Conservation (phyloP, 2,888 invertebrate species). For the Diarsia mendica region DNA sequence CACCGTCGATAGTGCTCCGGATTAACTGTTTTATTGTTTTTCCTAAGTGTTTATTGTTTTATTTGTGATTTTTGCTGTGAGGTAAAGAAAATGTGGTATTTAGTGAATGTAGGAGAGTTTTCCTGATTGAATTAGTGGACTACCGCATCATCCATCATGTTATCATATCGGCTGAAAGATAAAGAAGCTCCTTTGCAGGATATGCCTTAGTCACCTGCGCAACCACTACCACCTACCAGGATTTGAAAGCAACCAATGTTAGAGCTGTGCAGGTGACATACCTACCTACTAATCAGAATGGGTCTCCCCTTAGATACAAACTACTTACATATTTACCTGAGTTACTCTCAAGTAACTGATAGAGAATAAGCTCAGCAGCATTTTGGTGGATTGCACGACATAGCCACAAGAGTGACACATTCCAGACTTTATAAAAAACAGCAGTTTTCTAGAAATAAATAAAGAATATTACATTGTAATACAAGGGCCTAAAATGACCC, state of each 20-base stretch:
- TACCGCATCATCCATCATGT: background rate
- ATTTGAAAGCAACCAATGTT: background rate
- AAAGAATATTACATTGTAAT: no score
- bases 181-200: background rate
- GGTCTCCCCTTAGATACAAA: no score
- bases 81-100: background rate
- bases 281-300: no score
- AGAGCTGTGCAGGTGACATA: background rate
- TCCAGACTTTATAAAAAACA: no score
- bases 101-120: background rate
- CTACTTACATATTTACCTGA: no score
- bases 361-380: no score
- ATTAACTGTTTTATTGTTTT: constrained; percentile 71
- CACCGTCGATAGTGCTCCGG: constrained; percentile 74
- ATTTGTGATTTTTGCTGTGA: constrained; percentile 16
- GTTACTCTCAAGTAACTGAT: no score
- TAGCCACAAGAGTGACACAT: no score
- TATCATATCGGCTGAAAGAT: background rate
- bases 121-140: background rate
- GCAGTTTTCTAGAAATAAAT: no score
- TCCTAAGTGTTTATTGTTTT: constrained; percentile 68
- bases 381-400: no score
- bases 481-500: no score
- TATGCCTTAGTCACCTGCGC: background rate
- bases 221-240: background rate